Evolutionary conservation across 1,140 invertebrate species (phyloP), one percentile per base, ranked within the genome.

Genomic region (Anoplophora glabripennis): DNA sequence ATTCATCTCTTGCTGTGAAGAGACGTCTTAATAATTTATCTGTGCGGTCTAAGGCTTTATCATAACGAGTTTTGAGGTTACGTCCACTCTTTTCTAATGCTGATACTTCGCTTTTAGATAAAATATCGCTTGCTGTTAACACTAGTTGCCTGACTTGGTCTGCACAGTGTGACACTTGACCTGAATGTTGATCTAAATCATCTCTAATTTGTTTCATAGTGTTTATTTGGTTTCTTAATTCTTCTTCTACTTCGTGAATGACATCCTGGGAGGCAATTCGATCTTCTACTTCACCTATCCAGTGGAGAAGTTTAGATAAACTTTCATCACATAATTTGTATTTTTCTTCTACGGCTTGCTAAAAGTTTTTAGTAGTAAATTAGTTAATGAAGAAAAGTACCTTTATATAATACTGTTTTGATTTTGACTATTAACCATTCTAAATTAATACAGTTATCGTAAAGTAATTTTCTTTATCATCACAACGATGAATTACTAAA

Each of bases 331-430:
- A 96, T 68, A 90, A 83, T 76, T 87, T 91, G 82, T 95, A 97
- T 74, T 94, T 93, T 72, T 95, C 93, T 77, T 94, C 89, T 64
- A 95, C 88, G 68, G 92, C 92, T 90, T 93, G 90, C 93, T 96
- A 82, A 62, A 73, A 75, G 44, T 55, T 21, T 53, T 46, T 57
- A 53, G 40, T 40, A 8, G n/a, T 63, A 45, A 42, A 40, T 38
- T 40, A 59, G 41, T 57, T 52, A 40, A 55, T 56, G 53, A 34
- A 57, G 17, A 56, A 40, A 49, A 1, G 5, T 7, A 49, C 21
- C 21, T 3, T 3, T 28, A 5, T n/a, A 28, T 3, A 28, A 2
- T 28, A 28, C 21, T 28, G 21, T 5, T 28, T 28, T 28, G 21
- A 28, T 28, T n/a, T n/a, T 28, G 21, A 3, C 21, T 28, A 28